These are phyloP conservation scores for Adelges cooleyi DNA, from an alignment of 1,140 invertebrate genomes.

Conservation along the genomic window DNA sequence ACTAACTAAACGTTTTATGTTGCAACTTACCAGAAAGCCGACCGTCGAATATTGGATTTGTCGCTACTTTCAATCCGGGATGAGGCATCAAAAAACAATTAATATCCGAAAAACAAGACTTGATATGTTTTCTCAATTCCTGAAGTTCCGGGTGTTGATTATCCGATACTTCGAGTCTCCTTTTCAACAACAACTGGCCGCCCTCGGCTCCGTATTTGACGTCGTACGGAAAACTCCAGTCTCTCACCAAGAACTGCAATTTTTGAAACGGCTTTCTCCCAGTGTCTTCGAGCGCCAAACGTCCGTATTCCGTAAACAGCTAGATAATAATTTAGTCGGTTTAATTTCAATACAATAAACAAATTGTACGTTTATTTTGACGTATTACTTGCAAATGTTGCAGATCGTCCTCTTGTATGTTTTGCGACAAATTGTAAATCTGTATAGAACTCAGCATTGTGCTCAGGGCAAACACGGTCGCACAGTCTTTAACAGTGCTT, in stretches of 20 bases:
- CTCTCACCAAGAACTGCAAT: constrained; percentile 88
- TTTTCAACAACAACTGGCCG: constrained; percentile 73
- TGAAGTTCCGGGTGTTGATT: constrained; percentile 91
- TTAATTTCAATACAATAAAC: constrained; percentile 32
- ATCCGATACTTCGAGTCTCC: constrained; percentile 69
- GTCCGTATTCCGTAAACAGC: constrained; percentile 93
- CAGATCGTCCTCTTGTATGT: constrained; percentile 92
- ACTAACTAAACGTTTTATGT: no score
- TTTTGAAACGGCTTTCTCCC: constrained; percentile 86
- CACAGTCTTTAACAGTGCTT: constrained; percentile 90
- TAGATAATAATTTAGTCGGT: constrained; percentile 50
- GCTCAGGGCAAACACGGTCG: constrained; percentile 89
- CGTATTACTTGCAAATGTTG: constrained; percentile 71
- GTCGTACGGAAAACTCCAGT: constrained; percentile 99
- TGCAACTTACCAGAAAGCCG: constrained; percentile 56
- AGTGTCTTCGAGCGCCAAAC: constrained; percentile 81
- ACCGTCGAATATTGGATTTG: constrained; percentile 94
- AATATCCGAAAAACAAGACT: constrained; percentile 88
- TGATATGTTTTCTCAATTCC: constrained; percentile 83
- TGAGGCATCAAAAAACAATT: constrained; percentile 96
- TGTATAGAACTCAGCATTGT: constrained; percentile 94
- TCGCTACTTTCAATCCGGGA: constrained; percentile 91
- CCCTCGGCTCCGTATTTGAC: constrained; percentile 82
- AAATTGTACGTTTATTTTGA: not conserved
- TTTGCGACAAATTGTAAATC: constrained; percentile 90